Base-by-base conservation (phyloP, 2,113 vertebrate genomes). In the Lepus americanus region DNA sequence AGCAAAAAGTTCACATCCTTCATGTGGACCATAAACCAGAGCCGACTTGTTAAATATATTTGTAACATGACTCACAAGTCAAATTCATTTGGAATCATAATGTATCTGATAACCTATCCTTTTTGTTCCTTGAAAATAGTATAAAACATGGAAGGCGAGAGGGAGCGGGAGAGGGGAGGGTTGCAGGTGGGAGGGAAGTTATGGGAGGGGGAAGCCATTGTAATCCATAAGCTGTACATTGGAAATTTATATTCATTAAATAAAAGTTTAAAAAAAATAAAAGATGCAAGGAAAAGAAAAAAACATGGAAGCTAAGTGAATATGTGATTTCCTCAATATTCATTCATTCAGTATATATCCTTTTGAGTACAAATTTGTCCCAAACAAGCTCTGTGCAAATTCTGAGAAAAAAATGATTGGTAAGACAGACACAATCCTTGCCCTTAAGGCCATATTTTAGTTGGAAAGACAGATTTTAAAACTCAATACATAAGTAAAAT, bases 361-460 rank as follows among this genome's bases (percentile, higher is more conserved):
- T 94, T 74, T 29, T 86, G 63, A 91, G 25, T 39, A 77, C 23
- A 19, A 89, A 77, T 14, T 87, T 11, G 17, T 64, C 14, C 29
- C 67, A 78, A 91, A 44, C 44, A 44, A 44, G 69, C 27, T 63
- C 27, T 92, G 29, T 88, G 44, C 16, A 66, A 81, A 23, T 64
- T 90, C 63, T 83, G 55, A 81, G 89, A 94, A 92, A 87, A 94
- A 25, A 89, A 33, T 53, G 29, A 39, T 77, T 74, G 92, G 61
- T 27, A 90, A 44, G 27, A 89, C 31, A 93, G 64, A 83, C 10
- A 78, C 36, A 81, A 81, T 66, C 9, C 22, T 9, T 69, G 10
- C 27, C 66, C 76, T 90, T 94, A 33, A 66, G 27, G 87, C 39
- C 51, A 53, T 20, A 85, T 95, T 79, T 13, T 39, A 77, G 19